Conservation (phyloP, 1,140 invertebrate species). For the Vollenhovia emeryi region DNA sequence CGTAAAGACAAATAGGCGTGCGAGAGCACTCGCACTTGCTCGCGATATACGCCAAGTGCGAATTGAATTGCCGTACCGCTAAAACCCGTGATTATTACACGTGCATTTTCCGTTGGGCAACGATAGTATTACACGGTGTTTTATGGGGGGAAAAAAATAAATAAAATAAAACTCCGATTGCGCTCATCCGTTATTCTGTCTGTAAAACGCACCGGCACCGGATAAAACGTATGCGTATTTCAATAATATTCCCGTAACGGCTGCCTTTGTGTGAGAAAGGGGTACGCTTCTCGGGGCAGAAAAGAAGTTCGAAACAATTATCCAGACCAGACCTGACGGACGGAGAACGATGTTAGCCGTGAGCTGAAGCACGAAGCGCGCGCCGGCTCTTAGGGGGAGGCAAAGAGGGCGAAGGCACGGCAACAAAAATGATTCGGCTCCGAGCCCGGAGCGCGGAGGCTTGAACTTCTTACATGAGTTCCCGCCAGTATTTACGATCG, state of each 20-base stretch:
- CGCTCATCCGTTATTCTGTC: not conserved
- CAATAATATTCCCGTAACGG: constrained; percentile 29
- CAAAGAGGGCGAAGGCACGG: constrained; percentile 5
- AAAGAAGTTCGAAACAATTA: constrained; percentile 52
- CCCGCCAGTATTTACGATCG: constrained; percentile 69
- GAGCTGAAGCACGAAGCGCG: constrained; percentile 22
- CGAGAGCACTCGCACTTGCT: not conserved
- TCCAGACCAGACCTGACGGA: not conserved
- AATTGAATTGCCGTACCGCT: not conserved
- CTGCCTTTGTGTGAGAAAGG: not conserved
- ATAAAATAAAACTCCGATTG: not conserved
- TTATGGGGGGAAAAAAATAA: too few relatives aligned
- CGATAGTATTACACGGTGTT: not conserved
- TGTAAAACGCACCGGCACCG: not conserved
- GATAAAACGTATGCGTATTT: not conserved
- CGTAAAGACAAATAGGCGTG: not conserved
- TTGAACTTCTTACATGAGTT: constrained; percentile 71
- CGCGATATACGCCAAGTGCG: not conserved
- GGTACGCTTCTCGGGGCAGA: not conserved
- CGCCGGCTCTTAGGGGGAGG: not conserved
- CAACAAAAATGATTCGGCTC: constrained; percentile 63
- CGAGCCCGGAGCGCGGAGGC: constrained; percentile 34
- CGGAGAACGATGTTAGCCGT: constrained; percentile 12
- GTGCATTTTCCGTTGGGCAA: not conserved
- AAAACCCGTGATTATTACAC: not conserved